Evolutionary conservation across 1,140 invertebrate genomes (phyloP), one percentile per base, ranked within the genome.

Genomic region (Lutraria rhynchaena): DNA sequence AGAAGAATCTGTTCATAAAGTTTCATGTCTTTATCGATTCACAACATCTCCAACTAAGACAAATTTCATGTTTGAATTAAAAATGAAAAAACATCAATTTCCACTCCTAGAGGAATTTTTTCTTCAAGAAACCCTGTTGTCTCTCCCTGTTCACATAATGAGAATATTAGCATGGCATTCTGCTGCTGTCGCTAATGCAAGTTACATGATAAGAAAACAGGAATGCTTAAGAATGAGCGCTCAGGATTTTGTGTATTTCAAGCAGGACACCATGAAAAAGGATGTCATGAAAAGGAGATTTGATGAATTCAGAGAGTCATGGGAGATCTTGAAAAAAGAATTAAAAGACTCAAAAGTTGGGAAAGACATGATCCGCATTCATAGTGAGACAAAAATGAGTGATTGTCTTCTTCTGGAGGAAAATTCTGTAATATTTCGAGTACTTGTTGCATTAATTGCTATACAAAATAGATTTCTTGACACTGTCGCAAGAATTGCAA

Each of bases 91-190:
- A n/a, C 1, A n/a, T 22, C 19, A 41, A 27, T 78, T 55, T 19
- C 75, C 61, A 29, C 69, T 78, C 24, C 49, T 78, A 0, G 7
- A 2, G 0, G n/a, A 37, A 5, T 13, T 44, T 27, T 19, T 78
- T 19, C 17, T 41, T 9, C 49, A 53, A 15, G 46, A 67, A 41
- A 7, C 27, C n/a, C 9, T 51, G 2, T 24, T 78, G 13, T 22
- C 13, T 2, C 37, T 78, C 0, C 75, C 63, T 7, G 4, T 41
- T 19, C 49, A 78, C 27, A 55, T 69, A n/a, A 11, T 33, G 9
- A 41, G 15, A 11, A 69, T 78, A n/a, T 41, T 78, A 15, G 5
- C 57, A 19, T 78, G 75, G 75, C 75, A 78, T 57, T 17, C 65
- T 19, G 19, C 75, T 44, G 29, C 37, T 1, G n/a, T 78, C 57